Percentiles rank a stretch among this genome's conserved stretches.
Evolutionary conservation across 2,113 vertebrate species (phyloP).

Genomic region (Oryzias curvinotus): DNA sequence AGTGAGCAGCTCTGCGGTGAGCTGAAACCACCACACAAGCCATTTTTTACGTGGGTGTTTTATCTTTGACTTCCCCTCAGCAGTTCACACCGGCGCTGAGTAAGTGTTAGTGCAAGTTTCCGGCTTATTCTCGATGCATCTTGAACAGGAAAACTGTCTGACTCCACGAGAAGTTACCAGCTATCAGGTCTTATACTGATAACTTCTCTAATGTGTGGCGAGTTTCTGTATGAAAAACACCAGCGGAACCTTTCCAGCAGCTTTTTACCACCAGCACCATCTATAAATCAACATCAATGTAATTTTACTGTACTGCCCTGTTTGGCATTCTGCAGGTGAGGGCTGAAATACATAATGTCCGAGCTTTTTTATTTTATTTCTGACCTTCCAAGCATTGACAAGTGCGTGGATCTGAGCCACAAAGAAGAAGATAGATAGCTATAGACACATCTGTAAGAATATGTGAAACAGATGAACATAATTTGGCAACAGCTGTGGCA

Average conservation of each 20-base stretch:
- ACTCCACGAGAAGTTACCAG: neutral
- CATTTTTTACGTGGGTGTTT: no score
- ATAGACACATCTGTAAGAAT: no score
- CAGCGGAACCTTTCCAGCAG: neutral
- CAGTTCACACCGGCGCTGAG: no score
- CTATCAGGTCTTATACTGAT: neutral
- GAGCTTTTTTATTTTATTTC: conserved; percentile 23
- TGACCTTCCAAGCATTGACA: conserved; percentile 30
- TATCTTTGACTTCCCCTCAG: no score
- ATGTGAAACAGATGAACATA: no score
- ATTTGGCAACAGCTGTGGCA: no score
- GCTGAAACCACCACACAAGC: no score
- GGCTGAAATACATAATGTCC: conserved; percentile 41
- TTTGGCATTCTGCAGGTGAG: conserved; percentile 13
- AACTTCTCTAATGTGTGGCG: neutral
- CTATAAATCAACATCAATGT: conserved; percentile 2
- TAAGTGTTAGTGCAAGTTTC: no score
- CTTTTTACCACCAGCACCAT: neutral
- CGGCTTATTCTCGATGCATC: no score
- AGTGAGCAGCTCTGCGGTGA: no score
- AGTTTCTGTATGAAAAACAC: neutral
- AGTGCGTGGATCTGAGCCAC: neutral
- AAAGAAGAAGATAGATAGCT: no score
- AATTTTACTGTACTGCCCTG: conserved; percentile 11
- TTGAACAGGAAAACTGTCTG: neutral